These are phyloP conservation scores for Delphinus delphis DNA, from an alignment of 2,113 vertebrate species.

Conservation along the genomic window DNA sequence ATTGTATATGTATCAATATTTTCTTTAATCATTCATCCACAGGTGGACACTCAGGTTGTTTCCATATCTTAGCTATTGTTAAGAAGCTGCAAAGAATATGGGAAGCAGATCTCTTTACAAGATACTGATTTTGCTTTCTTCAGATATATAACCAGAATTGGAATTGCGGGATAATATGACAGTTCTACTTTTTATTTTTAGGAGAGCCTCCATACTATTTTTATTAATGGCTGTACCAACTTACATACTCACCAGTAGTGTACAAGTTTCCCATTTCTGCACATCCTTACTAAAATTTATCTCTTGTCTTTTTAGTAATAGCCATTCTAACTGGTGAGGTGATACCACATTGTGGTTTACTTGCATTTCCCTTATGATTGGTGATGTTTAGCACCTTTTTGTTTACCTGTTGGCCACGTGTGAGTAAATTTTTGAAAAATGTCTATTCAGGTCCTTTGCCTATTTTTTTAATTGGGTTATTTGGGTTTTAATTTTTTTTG, in stretches of 20 bases:
- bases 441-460: not conserved
- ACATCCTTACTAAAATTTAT: not conserved
- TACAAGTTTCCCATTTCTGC: not conserved
- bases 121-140: not conserved
- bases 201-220: not conserved
- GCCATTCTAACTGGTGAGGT: not conserved
- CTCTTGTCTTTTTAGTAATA: not conserved
- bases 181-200: not conserved
- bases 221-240: not conserved
- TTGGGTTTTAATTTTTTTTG: not conserved
- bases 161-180: not conserved
- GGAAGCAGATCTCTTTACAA: not conserved
- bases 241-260: not conserved
- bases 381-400: not conserved
- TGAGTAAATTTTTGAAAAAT: not conserved
- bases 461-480: not conserved
- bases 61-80: not conserved
- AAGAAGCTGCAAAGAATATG: not conserved
- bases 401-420: not conserved
- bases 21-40: not conserved
- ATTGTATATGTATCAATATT: not conserved
- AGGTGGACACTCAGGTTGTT: not conserved
- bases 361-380: not conserved
- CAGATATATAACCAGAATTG: not conserved
- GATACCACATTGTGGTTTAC: not conserved